These are phyloP conservation scores for Paragorgia papillata DNA, from an alignment of 92 coral and sea anemone species.

Conservation along the genomic window DNA sequence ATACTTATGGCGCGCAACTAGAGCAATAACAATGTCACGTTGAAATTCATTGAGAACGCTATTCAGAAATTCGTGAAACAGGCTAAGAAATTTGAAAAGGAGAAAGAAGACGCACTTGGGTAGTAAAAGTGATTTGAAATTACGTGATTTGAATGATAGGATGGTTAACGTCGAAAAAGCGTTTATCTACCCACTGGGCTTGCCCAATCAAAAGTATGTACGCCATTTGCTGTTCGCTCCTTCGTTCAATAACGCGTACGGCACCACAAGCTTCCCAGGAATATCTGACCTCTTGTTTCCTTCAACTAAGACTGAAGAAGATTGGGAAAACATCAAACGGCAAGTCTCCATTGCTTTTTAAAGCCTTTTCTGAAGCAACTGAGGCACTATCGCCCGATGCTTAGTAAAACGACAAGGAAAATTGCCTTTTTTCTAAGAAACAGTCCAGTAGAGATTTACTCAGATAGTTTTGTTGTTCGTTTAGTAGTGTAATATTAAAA, in stretches of 20 bases:
- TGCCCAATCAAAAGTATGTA: slow-evolving; percentile 67
- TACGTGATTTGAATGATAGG: slow-evolving; percentile 83
- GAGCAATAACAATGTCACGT: slow-evolving; percentile 40
- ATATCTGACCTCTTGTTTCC: slow-evolving; percentile 74
- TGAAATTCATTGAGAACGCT: slow-evolving; percentile 46
- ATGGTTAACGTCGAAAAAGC: slow-evolving; percentile 87
- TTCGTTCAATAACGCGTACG: slow-evolving; percentile 69
- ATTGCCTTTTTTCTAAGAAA: no score
- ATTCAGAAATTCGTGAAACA: slow-evolving; percentile 17
- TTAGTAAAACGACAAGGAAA: background rate
- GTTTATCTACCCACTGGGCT: slow-evolving; percentile 77
- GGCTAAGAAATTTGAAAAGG: slow-evolving; percentile 24
- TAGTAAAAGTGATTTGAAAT: slow-evolving; percentile 47
- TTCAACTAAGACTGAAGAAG: slow-evolving; percentile 55
- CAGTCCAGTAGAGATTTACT: no score
- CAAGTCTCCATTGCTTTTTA: slow-evolving; percentile 72
- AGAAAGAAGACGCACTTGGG: slow-evolving; percentile 32
- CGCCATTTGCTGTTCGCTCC: slow-evolving; percentile 92
- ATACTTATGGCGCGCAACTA: background rate
- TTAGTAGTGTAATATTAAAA: no score
- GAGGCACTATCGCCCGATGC: slow-evolving; percentile 32
- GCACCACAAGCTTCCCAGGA: slow-evolving; percentile 83
- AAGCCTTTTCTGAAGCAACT: slow-evolving; percentile 68
- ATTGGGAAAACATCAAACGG: slow-evolving; percentile 69
- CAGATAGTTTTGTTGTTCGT: no score